phyloP scores from a whole-genome alignment of 2,113 vertebrate species.

The Eurystomus gularis region DNA sequence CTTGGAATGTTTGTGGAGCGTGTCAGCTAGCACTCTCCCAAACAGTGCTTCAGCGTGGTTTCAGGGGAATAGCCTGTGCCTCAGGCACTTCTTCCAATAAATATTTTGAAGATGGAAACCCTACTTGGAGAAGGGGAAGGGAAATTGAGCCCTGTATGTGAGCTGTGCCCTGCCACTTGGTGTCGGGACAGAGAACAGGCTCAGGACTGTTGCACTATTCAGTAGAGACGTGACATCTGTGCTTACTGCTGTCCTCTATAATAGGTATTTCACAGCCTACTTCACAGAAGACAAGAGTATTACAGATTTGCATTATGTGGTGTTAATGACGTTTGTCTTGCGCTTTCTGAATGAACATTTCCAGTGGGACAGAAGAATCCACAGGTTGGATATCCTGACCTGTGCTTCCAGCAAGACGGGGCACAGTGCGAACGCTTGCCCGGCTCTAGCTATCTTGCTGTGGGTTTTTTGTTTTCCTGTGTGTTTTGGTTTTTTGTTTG shows the following conservation, averaged over 20 bases:
- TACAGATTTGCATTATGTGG: not conserved
- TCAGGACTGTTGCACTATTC: not conserved
- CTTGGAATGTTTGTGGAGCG: not conserved
- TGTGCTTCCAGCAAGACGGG: not conserved
- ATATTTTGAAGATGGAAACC: not conserved
- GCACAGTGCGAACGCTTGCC: not conserved
- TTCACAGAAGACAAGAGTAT: not conserved
- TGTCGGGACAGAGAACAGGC: not conserved
- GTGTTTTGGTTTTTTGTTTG: not conserved
- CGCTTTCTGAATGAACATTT: not conserved
- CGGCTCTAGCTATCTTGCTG: not conserved
- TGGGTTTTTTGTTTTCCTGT: not conserved
- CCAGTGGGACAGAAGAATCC: not conserved
- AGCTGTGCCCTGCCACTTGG: not conserved
- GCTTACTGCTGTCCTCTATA: not conserved
- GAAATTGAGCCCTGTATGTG: not conserved
- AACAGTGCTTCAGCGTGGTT: accelerated
- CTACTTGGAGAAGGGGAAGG: not conserved
- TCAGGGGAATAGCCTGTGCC: not conserved
- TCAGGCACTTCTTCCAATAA: not conserved
- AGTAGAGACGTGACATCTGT: not conserved
- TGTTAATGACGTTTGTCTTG: not conserved
- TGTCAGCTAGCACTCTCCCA: not conserved
- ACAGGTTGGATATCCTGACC: not conserved
- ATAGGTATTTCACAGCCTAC: not conserved